A percentile compares a stretch with the other conserved stretches of the same genome.
Evolutionary conservation across 1,140 invertebrate species (phyloP).

Genomic region (Eciton burchellii): DNA sequence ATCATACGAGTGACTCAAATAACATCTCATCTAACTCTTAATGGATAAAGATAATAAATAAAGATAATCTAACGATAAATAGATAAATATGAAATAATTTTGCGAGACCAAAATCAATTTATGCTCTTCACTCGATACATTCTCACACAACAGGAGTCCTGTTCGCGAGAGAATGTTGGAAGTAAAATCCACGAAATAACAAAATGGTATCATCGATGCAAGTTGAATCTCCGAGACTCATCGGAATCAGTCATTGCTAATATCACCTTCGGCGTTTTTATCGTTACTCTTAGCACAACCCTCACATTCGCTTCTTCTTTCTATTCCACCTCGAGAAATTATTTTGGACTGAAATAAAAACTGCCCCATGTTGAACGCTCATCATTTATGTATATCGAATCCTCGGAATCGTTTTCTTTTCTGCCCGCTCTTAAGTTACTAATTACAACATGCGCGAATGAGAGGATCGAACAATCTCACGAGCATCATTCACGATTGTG

Average conservation of each 20-base stretch:
- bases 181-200: conserved; percentile 38
- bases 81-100: conserved; percentile 1
- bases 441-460: conserved; percentile 7
- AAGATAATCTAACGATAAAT: conserved; percentile 22
- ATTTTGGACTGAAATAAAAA: neutral
- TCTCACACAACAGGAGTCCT: neutral
- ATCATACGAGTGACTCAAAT: conserved; percentile 24
- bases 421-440: neutral
- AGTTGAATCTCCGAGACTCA: conserved; percentile 28
- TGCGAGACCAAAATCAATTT: conserved; percentile 16
- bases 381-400: neutral
- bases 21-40: conserved; percentile 15
- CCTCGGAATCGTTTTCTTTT: neutral
- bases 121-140: neutral
- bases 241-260: conserved; percentile 36
- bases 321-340: conserved; percentile 3
- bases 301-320: neutral
- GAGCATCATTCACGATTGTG: neutral
- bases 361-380: neutral
- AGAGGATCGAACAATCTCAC: neutral
- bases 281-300: conserved; percentile 27
- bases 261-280: conserved; percentile 33
- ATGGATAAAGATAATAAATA: too few species aligned
- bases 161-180: conserved; percentile 23
- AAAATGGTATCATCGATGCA: conserved; percentile 24